These are phyloP conservation scores for Stylophora pistillata DNA, from an alignment of 64 coral and sea anemone species.

Conservation along the genomic window DNA sequence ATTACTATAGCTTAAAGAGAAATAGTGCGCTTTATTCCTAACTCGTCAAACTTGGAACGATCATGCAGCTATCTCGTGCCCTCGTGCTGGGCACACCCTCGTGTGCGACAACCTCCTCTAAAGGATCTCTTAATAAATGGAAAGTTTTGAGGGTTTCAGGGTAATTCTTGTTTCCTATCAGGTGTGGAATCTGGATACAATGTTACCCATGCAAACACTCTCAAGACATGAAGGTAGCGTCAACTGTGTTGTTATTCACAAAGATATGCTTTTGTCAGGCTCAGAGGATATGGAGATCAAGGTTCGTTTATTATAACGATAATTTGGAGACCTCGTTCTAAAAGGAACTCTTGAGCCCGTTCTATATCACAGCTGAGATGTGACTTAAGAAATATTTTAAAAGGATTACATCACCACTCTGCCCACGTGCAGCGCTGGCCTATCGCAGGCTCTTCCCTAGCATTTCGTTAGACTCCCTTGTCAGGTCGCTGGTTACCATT, in stretches of 20 bases:
- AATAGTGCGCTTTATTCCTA: not conserved
- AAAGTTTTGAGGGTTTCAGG: not conserved
- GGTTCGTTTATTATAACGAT: conserved; percentile 27
- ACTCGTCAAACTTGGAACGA: too few species aligned
- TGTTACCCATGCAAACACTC: conserved; percentile 96
- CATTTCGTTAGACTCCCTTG: too few species aligned
- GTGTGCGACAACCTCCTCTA: not conserved
- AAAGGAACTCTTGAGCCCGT: too few species aligned
- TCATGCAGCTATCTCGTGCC: too few species aligned
- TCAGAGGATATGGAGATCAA: conserved; percentile 98
- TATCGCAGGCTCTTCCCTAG: too few species aligned
- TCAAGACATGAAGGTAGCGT: conserved; percentile 94
- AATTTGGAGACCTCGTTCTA: too few species aligned
- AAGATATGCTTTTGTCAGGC: conserved; percentile 85
- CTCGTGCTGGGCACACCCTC: not conserved
- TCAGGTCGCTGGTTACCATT: too few species aligned
- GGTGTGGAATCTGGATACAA: conserved; percentile 97
- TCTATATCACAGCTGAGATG: too few species aligned
- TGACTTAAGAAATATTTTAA: too few species aligned
- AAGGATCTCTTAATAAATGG: not conserved
- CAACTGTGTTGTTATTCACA: conserved; percentile 93
- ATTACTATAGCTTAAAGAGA: not conserved
- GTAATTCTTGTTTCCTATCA: conserved; percentile 16
- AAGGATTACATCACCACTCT: too few species aligned
- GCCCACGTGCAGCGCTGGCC: too few species aligned